phyloP scores from a whole-genome alignment of 2,888 invertebrate genomes.

The Euzophera pinguis region DNA sequence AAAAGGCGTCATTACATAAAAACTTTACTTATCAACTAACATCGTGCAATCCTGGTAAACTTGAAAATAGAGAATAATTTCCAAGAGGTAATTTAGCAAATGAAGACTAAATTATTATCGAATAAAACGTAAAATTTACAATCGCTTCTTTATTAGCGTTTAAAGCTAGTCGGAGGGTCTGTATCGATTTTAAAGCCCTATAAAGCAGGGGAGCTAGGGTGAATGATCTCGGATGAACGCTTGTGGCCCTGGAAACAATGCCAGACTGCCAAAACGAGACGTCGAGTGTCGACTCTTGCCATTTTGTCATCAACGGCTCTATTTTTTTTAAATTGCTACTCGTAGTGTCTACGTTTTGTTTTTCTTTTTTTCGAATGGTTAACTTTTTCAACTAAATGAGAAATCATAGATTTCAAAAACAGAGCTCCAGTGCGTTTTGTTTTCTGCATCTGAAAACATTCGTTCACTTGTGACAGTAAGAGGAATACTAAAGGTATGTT shows the following conservation, averaged over 20 bases:
- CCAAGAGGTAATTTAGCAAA: too few species aligned
- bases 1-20: too few species aligned
- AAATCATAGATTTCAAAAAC: too few species aligned
- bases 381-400: too few species aligned
- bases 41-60: too few species aligned
- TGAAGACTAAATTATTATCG: neutral
- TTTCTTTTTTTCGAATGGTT: too few species aligned
- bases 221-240: slow-evolving; percentile 57
- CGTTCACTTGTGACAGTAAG: neutral
- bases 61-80: too few species aligned
- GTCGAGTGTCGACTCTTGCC: slow-evolving; percentile 31
- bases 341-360: too few species aligned
- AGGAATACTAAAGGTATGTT: neutral
- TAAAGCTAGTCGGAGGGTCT: slow-evolving; percentile 23
- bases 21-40: too few species aligned
- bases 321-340: neutral
- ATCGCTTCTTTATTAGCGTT: slow-evolving; percentile 3
- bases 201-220: slow-evolving; percentile 61
- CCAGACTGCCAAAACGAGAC: slow-evolving; percentile 60
- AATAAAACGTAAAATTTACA: neutral
- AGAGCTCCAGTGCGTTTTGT: too few species aligned
- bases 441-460: too few species aligned
- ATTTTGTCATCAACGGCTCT: slow-evolving; percentile 19
- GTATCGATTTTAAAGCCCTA: slow-evolving; percentile 72
- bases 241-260: slow-evolving; percentile 32